phyloP scores from a whole-genome alignment of 2,888 invertebrate genomes.

The Papilio demoleus region DNA sequence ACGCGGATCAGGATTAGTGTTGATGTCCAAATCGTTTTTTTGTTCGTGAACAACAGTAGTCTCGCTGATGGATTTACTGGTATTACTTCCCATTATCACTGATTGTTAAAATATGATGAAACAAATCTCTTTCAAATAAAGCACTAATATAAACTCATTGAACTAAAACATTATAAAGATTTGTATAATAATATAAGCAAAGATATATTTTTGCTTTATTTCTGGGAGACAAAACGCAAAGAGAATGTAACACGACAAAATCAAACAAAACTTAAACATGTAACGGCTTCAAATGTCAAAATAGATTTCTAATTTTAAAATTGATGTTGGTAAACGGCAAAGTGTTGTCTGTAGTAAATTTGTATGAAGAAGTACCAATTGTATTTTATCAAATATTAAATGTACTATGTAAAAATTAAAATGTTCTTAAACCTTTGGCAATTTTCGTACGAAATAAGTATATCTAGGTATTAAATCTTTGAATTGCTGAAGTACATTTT shows the following conservation, averaged over 20 bases:
- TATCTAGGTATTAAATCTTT: too few species aligned
- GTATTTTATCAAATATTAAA: too few species aligned
- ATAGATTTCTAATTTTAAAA: slow-evolving; percentile 64
- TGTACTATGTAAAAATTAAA: too few species aligned
- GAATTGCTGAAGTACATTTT: too few species aligned
- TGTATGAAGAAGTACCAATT: background rate
- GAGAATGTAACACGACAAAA: slow-evolving; percentile 25
- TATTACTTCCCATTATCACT: slow-evolving; percentile 72
- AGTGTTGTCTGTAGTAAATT: slow-evolving; percentile 31
- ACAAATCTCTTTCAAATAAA: slow-evolving; percentile 37
- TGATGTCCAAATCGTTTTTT: slow-evolving; percentile 61
- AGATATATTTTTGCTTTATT: slow-evolving; percentile 25
- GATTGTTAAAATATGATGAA: slow-evolving; percentile 22
- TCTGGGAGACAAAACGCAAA: slow-evolving; percentile 25
- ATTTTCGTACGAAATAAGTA: too few species aligned
- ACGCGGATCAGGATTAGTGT: slow-evolving; percentile 79
- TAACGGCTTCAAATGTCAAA: slow-evolving; percentile 72
- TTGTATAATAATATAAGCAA: slow-evolving; percentile 23
- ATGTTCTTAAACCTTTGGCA: too few species aligned
- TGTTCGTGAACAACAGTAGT: slow-evolving; percentile 55
- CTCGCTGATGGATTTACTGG: slow-evolving; percentile 68
- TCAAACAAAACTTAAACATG: slow-evolving; percentile 56
- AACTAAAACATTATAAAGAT: slow-evolving; percentile 23
- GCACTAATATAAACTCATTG: slow-evolving; percentile 30
- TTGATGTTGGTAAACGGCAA: slow-evolving; percentile 20